Conservation (phyloP, 92 coral and sea anemone genomes). For the Zoanthus sansibaricus region DNA sequence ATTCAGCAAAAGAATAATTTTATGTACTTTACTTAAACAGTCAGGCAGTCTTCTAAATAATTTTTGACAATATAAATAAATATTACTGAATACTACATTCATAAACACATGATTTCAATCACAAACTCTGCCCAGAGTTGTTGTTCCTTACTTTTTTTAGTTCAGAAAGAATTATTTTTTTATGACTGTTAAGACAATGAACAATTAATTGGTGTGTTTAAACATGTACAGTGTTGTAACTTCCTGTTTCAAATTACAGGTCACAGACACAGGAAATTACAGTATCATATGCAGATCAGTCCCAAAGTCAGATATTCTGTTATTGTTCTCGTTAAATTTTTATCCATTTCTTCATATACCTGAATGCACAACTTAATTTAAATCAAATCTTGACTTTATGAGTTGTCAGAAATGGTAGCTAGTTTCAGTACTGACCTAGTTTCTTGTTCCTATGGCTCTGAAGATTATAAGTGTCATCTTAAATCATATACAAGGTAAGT, state of each 20-base stretch:
- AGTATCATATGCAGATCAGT: slow-evolving; percentile 32
- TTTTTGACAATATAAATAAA: slow-evolving; percentile 8
- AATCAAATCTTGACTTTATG: background rate
- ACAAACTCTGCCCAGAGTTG: slow-evolving; percentile 11
- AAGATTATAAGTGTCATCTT: slow-evolving; percentile 37
- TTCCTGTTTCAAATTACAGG: slow-evolving; percentile 33
- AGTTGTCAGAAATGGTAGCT: slow-evolving; percentile 23
- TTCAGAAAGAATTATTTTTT: slow-evolving; percentile 8
- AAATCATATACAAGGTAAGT: slow-evolving; percentile 36
- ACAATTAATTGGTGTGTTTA: slow-evolving; percentile 24
- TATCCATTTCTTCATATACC: background rate
- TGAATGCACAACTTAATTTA: slow-evolving; percentile 9
- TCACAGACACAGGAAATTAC: slow-evolving; percentile 32
- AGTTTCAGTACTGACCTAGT: slow-evolving; percentile 32
- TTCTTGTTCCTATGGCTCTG: slow-evolving; percentile 43
- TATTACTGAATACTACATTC: slow-evolving; percentile 2
- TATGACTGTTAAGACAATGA: slow-evolving; percentile 15
- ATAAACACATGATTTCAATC: background rate
- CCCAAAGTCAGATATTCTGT: slow-evolving; percentile 37
- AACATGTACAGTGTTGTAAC: slow-evolving; percentile 15
- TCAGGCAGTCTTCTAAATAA: slow-evolving; percentile 10
- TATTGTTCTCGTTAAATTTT: slow-evolving; percentile 39
- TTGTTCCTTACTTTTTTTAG: background rate
- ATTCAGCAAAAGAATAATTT: no score
- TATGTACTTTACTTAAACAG: background rate